A percentile compares a stretch with the other conserved stretches of the same genome.
Evolutionary conservation across 1,140 invertebrate species (phyloP).

Genomic region (Monochamus saltuarius): DNA sequence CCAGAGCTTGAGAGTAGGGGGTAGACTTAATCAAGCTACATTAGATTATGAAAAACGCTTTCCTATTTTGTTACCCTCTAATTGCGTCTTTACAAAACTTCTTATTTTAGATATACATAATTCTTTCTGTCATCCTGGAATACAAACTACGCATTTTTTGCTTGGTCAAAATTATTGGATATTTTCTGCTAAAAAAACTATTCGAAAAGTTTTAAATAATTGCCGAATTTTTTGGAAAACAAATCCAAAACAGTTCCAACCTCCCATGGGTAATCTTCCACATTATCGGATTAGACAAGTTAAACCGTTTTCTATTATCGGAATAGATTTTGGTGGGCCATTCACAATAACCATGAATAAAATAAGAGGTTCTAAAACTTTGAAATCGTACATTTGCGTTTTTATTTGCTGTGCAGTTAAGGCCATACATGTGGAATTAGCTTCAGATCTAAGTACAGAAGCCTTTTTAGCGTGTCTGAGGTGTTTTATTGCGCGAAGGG

Average conservation of each 20-base stretch:
- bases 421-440: conserved; percentile 53
- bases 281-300: conserved; percentile 3
- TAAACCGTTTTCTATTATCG: conserved; percentile 11
- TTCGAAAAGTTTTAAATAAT: neutral
- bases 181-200: neutral
- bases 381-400: conserved; percentile 48
- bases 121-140: neutral
- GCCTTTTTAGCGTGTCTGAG: conserved; percentile 47
- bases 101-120: too few species aligned
- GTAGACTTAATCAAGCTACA: too few species aligned
- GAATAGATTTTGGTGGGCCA: conserved; percentile 19
- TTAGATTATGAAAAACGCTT: too few species aligned
- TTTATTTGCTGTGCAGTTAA: conserved; percentile 48
- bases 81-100: too few species aligned
- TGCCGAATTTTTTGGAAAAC: neutral
- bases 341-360: conserved; percentile 8
- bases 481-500: conserved; percentile 49
- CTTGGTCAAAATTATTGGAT: neutral
- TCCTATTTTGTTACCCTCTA: too few species aligned
- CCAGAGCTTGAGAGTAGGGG: too few species aligned
- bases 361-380: conserved; percentile 15
- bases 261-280: conserved; percentile 1
- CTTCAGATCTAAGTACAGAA: conserved; percentile 42
- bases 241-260: neutral
- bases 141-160: neutral